Base-by-base conservation (phyloP, 1,140 invertebrate genomes). In the Phenacoccus solenopsis region DNA sequence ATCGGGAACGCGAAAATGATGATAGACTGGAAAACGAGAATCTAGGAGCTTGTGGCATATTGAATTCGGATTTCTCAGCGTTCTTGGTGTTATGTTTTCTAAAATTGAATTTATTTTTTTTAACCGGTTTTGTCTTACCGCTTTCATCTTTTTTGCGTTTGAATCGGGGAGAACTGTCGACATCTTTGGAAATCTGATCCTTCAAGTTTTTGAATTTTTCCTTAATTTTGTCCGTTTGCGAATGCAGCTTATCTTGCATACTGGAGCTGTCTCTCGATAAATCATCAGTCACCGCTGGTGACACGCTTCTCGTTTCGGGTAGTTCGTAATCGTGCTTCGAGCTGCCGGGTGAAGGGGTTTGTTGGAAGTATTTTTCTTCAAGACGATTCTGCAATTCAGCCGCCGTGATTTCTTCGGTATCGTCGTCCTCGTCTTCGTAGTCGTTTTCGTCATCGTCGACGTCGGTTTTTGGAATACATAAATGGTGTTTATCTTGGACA, bases 301-400 rank as follows among this genome's bases (percentile, higher is more conserved):
- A 69, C 16, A 59, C 32, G 22, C 28, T 12, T 25, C 59, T 24
- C 3, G 25, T 64, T 20, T 64, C 59, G 2, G 59, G 22, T 7
- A 27, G 59, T 16, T 64, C 22, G 59, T 64, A 64, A 2, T 64
- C 59, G 59, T 64, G 59, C 16, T 61, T 71, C 16, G 32, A 38
- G 27, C 20, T 28, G 13, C 25, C 67, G 3, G 38, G 35, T 9
- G 32, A 67, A 27, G 20, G 28, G n/a, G n/a, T n/a, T 64, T 21
- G 68, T 30, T 32, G 80, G 57, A 83, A 76, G 25, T 78, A 82
- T 1, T 77, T 75, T 25, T 80, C 83, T 75, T 86, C 84, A 32
- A 86, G 81, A 32, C 81, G 77, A 69, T 83, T 81, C 75, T 86
- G 85, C 9, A 79, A 69, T 27, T 81, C 75, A 28, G 80, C 77